Percentiles rank a stretch among this genome's conserved stretches.
phyloP scores from a whole-genome alignment of 2,888 invertebrate genomes.

The Pandemis corylana region DNA sequence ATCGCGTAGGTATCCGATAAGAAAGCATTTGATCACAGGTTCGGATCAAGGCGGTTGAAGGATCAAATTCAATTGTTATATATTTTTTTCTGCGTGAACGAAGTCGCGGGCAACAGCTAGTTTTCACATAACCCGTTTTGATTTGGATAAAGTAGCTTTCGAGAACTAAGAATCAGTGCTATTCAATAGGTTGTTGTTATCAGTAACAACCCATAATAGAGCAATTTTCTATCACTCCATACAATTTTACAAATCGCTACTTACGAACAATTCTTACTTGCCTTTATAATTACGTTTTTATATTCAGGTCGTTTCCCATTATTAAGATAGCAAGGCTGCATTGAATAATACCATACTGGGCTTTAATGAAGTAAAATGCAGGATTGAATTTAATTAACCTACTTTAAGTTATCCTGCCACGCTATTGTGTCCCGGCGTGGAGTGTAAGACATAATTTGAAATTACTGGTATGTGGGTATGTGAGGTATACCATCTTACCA shows the following conservation, averaged over 20 bases:
- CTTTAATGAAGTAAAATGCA: background rate
- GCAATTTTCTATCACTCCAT: slow-evolving; percentile 45
- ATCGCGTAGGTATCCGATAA: too few relatives aligned
- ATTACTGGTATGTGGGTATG: too few relatives aligned
- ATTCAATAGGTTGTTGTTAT: slow-evolving; percentile 20
- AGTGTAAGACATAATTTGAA: too few relatives aligned
- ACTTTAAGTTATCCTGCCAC: too few relatives aligned
- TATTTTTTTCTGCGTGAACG: too few relatives aligned
- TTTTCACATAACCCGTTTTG: too few relatives aligned
- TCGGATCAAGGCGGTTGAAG: too few relatives aligned
- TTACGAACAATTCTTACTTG: background rate
- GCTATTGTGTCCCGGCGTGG: too few relatives aligned
- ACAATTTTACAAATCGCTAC: slow-evolving; percentile 38
- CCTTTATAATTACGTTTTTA: slow-evolving; percentile 21
- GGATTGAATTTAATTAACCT: background rate
- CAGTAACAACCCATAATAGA: slow-evolving; percentile 25
- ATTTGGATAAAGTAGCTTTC: background rate
- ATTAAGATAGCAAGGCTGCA: background rate
- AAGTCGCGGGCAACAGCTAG: too few relatives aligned
- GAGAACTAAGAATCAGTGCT: background rate
- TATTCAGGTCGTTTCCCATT: background rate
- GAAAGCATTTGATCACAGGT: too few relatives aligned
- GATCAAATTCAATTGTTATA: too few relatives aligned
- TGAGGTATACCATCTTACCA: too few relatives aligned
- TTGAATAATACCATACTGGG: slow-evolving; percentile 3